Conservation (phyloP, 1,140 invertebrate genomes). For the Triops cancriformis region DNA sequence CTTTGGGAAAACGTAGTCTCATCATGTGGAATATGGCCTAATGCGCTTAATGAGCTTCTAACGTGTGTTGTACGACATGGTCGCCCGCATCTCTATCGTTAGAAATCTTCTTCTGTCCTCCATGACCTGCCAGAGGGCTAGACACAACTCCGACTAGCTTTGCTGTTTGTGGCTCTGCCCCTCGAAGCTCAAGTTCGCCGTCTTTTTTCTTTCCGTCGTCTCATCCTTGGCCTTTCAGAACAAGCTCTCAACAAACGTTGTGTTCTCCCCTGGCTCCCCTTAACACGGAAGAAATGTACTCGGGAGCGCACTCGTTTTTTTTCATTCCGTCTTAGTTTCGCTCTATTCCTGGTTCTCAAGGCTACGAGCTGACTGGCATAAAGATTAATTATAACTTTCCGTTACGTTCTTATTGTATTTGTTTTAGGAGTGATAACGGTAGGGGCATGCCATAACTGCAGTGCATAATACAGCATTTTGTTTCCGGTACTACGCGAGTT, state of each 20-base stretch:
- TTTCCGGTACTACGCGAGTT: background rate
- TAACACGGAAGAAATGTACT: background rate
- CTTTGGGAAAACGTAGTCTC: background rate
- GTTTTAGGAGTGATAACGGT: background rate
- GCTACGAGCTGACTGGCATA: background rate
- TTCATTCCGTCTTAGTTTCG: background rate
- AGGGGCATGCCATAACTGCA: no score
- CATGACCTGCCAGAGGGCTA: background rate
- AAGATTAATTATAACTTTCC: conserved; percentile 6
- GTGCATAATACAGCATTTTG: background rate
- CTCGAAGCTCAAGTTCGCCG: background rate
- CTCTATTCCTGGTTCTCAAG: background rate
- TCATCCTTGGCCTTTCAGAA: background rate
- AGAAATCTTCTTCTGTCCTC: background rate
- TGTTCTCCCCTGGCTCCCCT: conserved; percentile 11
- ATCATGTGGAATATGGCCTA: background rate
- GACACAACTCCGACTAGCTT: background rate
- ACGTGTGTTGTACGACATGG: background rate
- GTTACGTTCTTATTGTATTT: background rate
- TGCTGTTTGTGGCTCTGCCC: no score
- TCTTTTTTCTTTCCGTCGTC: background rate
- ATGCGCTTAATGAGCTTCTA: conserved; percentile 4
- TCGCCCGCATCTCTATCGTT: background rate
- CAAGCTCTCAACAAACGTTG: background rate
- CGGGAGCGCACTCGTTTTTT: background rate